Base-by-base conservation (phyloP, 2,797 vertebrate species). In the Salarias fasciatus region DNA sequence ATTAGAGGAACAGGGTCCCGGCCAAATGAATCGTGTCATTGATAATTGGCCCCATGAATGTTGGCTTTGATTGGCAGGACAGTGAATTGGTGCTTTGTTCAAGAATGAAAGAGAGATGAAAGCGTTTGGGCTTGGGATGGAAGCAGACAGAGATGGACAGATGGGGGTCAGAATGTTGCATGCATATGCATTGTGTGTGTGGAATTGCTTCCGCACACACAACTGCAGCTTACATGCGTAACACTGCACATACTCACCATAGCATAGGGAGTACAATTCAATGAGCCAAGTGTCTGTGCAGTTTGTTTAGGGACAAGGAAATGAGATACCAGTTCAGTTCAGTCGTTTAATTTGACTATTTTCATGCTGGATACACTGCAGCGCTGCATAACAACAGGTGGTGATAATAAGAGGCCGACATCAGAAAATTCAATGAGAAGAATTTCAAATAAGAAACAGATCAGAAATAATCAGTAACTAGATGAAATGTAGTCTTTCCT, bases 21-120 rank as follows among this genome's bases (percentile, higher is more conserved):
- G 79, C 60, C 69, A 77, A 68, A 86, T 85, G 82, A 91, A 87
- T 89, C 68, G 73, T 85, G 66, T 83, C 87, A 88, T 87, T 90
- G 84, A 86, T 82, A 82, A 83, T 79, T 75, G 67, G 69, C 58
- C 50, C 46, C 51, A 67, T 92, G 85, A 92, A 86, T 91, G 87
- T 84, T 29, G 71, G 80, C 86, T 86, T 90, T 92, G 84, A 86
- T 77, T 81, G 74, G 71, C 60, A 83, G 62, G 54, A 81, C 67
- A 83, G 66, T 79, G 78, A 85, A 85, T 73, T 45, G 67, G 63
- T 47, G 77, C 84, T 82, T 89, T 90, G 88, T 88, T 83, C 45
- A 59, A 18, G 41, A 55, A 33, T 75, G 71, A 79, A 77, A 72
- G 41, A 52, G 67, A 77, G 82, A 86, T 87, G 58, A 86, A 83